Conservation (phyloP, 1,140 invertebrate species). For the Pseudomyrmex concolor region DNA sequence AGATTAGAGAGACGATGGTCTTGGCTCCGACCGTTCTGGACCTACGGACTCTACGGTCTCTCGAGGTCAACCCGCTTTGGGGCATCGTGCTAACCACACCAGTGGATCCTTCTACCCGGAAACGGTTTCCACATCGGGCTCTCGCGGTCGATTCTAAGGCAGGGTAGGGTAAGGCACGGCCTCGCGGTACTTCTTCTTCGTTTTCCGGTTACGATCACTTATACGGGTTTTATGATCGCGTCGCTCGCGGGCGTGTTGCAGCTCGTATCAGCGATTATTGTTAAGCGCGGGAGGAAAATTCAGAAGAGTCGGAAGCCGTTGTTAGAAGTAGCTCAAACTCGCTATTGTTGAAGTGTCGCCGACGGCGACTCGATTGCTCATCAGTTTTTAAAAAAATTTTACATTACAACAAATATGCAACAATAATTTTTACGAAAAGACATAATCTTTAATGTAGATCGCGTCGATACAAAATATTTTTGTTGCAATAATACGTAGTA, state of each 20-base stretch:
- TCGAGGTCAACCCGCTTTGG: slow-evolving; percentile 84
- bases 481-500: no score
- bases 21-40: slow-evolving; percentile 68
- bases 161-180: slow-evolving; percentile 50
- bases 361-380: slow-evolving; percentile 17
- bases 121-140: slow-evolving; percentile 76
- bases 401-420: background rate
- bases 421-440: background rate
- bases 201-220: slow-evolving; percentile 71
- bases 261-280: slow-evolving; percentile 57
- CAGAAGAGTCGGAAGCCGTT: slow-evolving; percentile 31
- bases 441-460: no score
- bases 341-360: slow-evolving; percentile 25
- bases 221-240: slow-evolving; percentile 71
- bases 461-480: no score
- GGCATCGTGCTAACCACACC: slow-evolving; percentile 83
- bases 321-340: slow-evolving; percentile 13
- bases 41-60: slow-evolving; percentile 70
- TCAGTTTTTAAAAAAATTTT: background rate
- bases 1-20: slow-evolving; percentile 75
- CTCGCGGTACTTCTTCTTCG: slow-evolving; percentile 58
- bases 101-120: slow-evolving; percentile 81
- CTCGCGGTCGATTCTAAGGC: slow-evolving; percentile 61
- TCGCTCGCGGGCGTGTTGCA: slow-evolving; percentile 59
- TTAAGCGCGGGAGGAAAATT: slow-evolving; percentile 43